These are phyloP conservation scores for Lepidonotus clava DNA, from an alignment of 2,888 invertebrate species.

Conservation along the genomic window DNA sequence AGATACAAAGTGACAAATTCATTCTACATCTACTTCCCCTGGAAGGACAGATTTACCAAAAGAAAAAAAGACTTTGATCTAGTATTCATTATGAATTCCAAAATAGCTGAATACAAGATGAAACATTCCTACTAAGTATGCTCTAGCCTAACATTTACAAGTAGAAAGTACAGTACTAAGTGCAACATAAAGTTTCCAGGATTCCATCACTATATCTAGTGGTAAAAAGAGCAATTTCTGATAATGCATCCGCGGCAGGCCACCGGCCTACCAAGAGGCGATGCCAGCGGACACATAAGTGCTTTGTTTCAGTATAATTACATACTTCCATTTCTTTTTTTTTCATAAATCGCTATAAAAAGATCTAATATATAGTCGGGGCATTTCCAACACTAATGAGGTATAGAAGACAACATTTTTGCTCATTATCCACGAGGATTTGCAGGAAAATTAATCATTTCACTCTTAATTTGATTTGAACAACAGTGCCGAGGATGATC, in stretches of 20 bases:
- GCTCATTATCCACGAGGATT: conserved; percentile 42
- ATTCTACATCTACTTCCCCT: not conserved
- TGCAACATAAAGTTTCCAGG: not conserved
- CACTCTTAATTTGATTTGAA: conserved; percentile 12
- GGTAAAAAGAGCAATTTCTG: conserved; percentile 17
- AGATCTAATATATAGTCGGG: conserved; percentile 31
- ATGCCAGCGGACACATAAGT: not conserved
- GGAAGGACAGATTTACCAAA: not conserved
- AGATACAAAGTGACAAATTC: not conserved
- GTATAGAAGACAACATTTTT: conserved; percentile 35
- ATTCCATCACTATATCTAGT: not conserved
- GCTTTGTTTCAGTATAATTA: conserved; percentile 47
- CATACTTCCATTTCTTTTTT: conserved; percentile 22
- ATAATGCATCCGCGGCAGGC: not conserved
- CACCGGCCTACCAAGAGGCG: not conserved
- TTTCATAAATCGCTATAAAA: conserved; percentile 40
- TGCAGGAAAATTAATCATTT: conserved; percentile 47
- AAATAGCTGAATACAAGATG: not conserved
- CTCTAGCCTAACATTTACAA: not conserved
- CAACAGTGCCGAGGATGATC: too few relatives aligned
- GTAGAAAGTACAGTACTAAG: not conserved
- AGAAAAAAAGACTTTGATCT: not conserved
- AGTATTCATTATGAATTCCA: not conserved
- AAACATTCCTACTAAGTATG: too few relatives aligned
- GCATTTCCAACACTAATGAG: conserved; percentile 47